These are phyloP conservation scores for Blennius ocellaris DNA, from an alignment of 2,113 vertebrate species.

Conservation along the genomic window DNA sequence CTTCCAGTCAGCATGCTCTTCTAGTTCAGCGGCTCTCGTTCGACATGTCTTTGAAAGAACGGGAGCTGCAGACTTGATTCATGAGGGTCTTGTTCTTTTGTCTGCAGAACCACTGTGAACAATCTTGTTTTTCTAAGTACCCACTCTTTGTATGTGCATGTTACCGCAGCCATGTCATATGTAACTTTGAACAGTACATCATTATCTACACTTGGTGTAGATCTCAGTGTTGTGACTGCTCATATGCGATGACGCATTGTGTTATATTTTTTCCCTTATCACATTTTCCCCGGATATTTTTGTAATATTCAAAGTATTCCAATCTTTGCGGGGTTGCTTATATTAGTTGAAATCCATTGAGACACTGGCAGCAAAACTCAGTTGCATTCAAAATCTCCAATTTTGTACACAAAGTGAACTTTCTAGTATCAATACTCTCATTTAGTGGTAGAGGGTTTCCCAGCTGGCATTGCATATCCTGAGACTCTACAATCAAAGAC, in stretches of 20 bases:
- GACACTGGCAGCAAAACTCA: not conserved
- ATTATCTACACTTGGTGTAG: not conserved
- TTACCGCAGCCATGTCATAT: not conserved
- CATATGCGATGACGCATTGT: not conserved
- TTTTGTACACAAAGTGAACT: not conserved
- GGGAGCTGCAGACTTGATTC: not conserved
- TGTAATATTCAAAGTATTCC: not conserved
- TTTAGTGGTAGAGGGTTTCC: too few relatives aligned
- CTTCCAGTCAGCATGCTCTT: conserved; percentile 8
- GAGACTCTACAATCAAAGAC: too few relatives aligned
- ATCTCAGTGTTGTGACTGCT: not conserved
- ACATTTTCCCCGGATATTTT: conserved; percentile 2
- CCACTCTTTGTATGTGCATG: not conserved
- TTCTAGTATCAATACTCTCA: too few relatives aligned
- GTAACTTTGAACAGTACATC: not conserved
- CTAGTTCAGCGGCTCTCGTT: conserved; percentile 4
- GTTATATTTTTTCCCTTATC: not conserved
- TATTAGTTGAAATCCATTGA: not conserved
- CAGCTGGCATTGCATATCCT: too few relatives aligned
- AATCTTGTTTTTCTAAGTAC: not conserved
- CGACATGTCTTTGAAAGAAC: conserved; percentile 9
- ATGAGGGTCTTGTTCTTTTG: conserved; percentile 7
- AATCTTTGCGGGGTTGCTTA: not conserved
- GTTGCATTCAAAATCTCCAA: not conserved
- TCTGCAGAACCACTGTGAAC: not conserved